Base-by-base conservation (phyloP, 2,888 invertebrate species). In the Lumbricus terrestris region DNA sequence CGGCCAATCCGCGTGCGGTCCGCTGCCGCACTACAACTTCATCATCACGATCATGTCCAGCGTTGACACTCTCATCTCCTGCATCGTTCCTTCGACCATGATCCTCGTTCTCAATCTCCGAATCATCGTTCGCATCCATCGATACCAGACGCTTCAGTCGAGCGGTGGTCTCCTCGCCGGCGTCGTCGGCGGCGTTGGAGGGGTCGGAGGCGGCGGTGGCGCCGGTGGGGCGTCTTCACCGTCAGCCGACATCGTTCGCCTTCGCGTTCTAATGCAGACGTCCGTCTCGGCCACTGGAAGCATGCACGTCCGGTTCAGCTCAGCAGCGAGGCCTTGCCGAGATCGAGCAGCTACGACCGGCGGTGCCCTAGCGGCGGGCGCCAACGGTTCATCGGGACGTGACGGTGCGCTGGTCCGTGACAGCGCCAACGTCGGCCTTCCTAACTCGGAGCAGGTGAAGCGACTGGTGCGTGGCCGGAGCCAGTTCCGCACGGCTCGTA, bases 61-160 rank as follows among this genome's bases (percentile, higher is more conserved):
- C 23, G 88, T 91, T 18, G 92, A 92, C 82, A 91, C 91, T 29
- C 37, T 92, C 34, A 20, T 92, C n/a, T 42, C 91, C 4, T 90
- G 90, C 88, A 89, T 90, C 89, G 85, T 92, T 20, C 92, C 92
- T 20, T 92, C 91, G 20, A 0, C 89, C n/a, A 82, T 90, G 29
- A 92, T 92, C 37, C 89, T 92, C 85, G 88, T 91, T n/a, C 91
- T 92, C 42, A 92, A 92, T 35, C 90, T 90, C 54, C 42, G 92
- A 0, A 92, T 92, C 35, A 89, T 91, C 40, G 40, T 90, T 33
- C 90, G 91, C 38, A 89, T 92, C 29, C 90, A 90, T 54, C 54
- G 88, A 34, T 88, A 83, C 83, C 91, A 91, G 89, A 85, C 33
- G 1, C 33, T 34, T n/a, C 82, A 82, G 82, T 33, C n/a, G 33